Conservation (phyloP, 2,113 vertebrate genomes). For the Struthio camelus region DNA sequence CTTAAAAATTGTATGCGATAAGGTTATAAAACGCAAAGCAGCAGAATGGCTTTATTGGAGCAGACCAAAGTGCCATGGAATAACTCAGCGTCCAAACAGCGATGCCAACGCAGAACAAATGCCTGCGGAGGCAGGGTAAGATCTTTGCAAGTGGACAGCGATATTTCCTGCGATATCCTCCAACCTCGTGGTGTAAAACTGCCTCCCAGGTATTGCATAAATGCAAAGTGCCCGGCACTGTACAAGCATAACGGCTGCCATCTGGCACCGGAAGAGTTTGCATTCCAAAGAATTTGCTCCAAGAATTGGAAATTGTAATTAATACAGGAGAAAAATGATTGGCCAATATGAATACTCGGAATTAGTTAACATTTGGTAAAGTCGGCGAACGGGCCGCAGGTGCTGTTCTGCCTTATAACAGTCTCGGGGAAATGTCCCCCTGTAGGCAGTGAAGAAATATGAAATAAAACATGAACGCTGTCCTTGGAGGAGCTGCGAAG, state of each 20-base stretch:
- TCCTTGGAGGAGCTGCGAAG: too few relatives aligned
- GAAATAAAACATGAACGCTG: rapidly evolving
- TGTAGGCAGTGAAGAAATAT: neutral
- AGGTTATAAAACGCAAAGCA: neutral
- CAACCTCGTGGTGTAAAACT: neutral
- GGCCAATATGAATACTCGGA: too few relatives aligned
- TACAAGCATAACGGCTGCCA: too few relatives aligned
- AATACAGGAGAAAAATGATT: too few relatives aligned
- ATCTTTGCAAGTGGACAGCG: neutral
- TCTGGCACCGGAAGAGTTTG: too few relatives aligned
- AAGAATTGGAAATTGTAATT: too few relatives aligned
- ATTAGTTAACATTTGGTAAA: too few relatives aligned
- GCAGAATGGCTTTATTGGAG: neutral
- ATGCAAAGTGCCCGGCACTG: too few relatives aligned
- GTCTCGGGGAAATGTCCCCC: neutral
- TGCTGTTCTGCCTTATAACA: too few relatives aligned
- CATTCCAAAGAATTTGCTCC: too few relatives aligned
- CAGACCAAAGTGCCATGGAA: neutral
- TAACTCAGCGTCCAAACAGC: neutral
- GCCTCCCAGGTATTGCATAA: neutral
- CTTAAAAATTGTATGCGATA: neutral
- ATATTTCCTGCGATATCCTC: neutral
- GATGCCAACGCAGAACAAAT: neutral
- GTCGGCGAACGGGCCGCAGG: too few relatives aligned
- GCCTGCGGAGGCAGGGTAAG: neutral